Conservation (phyloP, 2,797 vertebrate genomes). For the Chelmon rostratus region DNA sequence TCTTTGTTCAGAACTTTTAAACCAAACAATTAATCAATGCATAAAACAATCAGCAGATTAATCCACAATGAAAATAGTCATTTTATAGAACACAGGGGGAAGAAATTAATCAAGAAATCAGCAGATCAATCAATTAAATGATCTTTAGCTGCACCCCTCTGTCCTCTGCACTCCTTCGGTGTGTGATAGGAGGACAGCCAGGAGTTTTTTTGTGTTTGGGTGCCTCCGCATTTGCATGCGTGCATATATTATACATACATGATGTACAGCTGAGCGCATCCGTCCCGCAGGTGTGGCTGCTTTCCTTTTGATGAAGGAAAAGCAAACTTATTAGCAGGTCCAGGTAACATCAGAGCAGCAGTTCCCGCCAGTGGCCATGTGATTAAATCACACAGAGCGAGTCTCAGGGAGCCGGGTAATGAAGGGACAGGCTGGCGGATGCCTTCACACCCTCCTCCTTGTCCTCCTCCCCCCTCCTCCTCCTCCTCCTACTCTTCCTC, state of each 20-base stretch:
- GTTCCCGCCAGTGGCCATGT: slow-evolving; percentile 64
- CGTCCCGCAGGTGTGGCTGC: slow-evolving; percentile 63
- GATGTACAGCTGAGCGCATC: slow-evolving; percentile 52
- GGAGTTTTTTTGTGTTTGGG: background rate
- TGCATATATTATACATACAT: slow-evolving; percentile 37
- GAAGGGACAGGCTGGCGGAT: slow-evolving; percentile 66
- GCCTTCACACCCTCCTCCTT: slow-evolving; percentile 44
- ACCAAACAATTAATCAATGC: background rate
- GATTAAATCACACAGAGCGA: slow-evolving; percentile 68
- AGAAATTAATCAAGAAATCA: background rate
- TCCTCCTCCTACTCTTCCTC: slow-evolving; percentile 42
- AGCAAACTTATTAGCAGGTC: slow-evolving; percentile 75
- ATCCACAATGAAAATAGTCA: background rate
- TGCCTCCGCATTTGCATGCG: slow-evolving; percentile 26
- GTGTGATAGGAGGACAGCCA: background rate
- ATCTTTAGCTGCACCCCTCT: background rate
- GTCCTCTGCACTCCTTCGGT: background rate
- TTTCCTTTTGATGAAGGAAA: slow-evolving; percentile 75
- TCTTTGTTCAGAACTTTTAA: background rate
- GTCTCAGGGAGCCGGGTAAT: slow-evolving; percentile 63
- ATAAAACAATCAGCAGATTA: background rate
- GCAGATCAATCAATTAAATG: background rate
- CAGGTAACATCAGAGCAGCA: slow-evolving; percentile 72
- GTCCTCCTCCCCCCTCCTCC: slow-evolving; percentile 12
- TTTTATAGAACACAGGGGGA: background rate